Base-by-base conservation (phyloP, 2,797 vertebrate genomes). In the Cirrhinus mrigala region DNA sequence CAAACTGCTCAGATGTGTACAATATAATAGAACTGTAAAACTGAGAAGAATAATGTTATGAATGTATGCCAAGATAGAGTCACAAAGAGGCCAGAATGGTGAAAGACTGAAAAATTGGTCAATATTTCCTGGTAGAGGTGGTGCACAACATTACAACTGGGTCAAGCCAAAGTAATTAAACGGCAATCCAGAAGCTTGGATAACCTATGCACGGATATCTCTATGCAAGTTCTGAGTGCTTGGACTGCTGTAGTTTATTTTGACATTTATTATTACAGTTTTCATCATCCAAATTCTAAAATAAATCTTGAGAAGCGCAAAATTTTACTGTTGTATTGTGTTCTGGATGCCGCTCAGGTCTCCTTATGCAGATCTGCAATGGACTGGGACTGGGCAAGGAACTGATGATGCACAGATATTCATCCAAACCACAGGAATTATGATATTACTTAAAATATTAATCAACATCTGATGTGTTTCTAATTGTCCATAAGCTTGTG, bases 111-210 rank as follows among this genome's bases (percentile, higher is more conserved):
- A 27, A 64, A 64, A 29, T 16, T 29, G 60, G 24, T 27, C 60
- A 64, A 29, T 1, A 15, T 37, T 76, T 54, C 11, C 50, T 15
- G 50, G 27, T 37, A 76, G 33, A 37, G 54, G 20, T 56, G 50
- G 18, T 54, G 50, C 29, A 75, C 12, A 27, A 54, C 0, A 22
- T 54, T 33, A 75, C 27, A 56, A 87, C 20, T 46, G 71, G 15
- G 27, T 83, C 60, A 76, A 60, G 82, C 62, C 84, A 56, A 75
- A 58, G 50, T 6, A 33, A 33, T 11, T 52, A 29, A 74, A 52
- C 7, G 9, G 24, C 10, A 52, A 29, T 9, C n/a, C 29, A 33
- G 8, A 68, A 60, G n/a, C 58, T 24, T 60, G n/a, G 12, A 24
- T 60, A 48, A 48, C 12, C 16, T 20, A 46, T 46, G 3, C 24